These are phyloP conservation scores for Sciurus niger DNA, from an alignment of 2,113 vertebrate species.

Conservation along the genomic window DNA sequence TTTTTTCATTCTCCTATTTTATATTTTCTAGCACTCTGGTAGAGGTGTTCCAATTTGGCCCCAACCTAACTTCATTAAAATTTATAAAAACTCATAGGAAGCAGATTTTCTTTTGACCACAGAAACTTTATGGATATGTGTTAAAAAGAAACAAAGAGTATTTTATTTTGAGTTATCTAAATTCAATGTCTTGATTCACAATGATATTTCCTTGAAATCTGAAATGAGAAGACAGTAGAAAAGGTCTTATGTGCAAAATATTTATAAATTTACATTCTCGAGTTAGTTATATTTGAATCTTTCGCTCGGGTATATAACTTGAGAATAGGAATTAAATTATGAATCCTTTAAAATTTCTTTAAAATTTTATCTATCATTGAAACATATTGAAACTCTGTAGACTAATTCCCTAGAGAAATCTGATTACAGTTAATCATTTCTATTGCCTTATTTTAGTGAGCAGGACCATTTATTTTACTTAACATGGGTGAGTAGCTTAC, in stretches of 20 bases:
- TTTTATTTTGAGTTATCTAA: neutral
- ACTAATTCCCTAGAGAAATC: neutral
- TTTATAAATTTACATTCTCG: neutral
- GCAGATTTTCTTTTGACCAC: neutral
- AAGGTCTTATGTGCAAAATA: neutral
- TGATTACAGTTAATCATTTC: neutral
- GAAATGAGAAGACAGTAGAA: neutral
- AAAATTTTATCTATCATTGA: neutral
- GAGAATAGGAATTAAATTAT: neutral
- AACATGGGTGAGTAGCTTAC: constrained; percentile 10
- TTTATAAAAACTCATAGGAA: neutral
- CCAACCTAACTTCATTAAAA: neutral
- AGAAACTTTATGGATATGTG: neutral
- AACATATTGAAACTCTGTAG: constrained; percentile 27
- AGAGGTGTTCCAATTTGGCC: neutral
- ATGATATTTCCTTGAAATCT: neutral
- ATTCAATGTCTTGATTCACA: neutral
- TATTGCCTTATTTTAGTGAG: neutral
- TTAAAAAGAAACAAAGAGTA: neutral
- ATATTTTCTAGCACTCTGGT: neutral
- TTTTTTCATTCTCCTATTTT: neutral
- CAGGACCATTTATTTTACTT: constrained; percentile 59
- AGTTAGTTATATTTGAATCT: neutral
- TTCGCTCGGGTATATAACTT: neutral
- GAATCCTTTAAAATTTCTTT: neutral